Conservation (phyloP, 2,888 invertebrate genomes). For the Catocala nupta region DNA sequence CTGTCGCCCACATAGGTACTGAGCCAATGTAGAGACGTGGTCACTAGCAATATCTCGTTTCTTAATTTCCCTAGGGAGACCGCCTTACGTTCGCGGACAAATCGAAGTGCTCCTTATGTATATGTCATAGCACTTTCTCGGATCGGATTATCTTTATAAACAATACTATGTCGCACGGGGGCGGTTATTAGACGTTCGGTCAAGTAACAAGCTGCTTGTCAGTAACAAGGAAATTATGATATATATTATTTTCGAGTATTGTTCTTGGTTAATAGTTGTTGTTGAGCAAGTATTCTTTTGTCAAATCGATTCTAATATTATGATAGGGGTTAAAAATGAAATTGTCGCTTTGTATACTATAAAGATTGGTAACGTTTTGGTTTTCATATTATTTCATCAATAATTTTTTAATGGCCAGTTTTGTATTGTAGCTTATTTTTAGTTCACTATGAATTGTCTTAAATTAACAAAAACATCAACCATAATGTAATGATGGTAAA, state of each 20-base stretch:
- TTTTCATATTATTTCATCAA: no score
- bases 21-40: slow-evolving; percentile 68
- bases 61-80: slow-evolving; percentile 83
- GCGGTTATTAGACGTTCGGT: slow-evolving; percentile 13
- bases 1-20: slow-evolving; percentile 39
- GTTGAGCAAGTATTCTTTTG: neutral
- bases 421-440: no score
- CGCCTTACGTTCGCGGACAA: slow-evolving; percentile 74
- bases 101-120: slow-evolving; percentile 77
- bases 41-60: slow-evolving; percentile 74
- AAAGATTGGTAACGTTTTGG: no score
- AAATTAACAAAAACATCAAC: no score
- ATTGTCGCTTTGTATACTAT: no score
- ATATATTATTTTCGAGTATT: neutral
- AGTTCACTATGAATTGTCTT: no score
- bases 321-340: no score
- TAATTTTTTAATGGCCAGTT: no score
- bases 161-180: slow-evolving; percentile 52
- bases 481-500: no score
- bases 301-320: neutral
- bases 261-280: neutral
- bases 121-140: slow-evolving; percentile 67
- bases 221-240: slow-evolving; percentile 8
- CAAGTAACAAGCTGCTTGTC: slow-evolving; percentile 5
- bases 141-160: slow-evolving; percentile 71